A percentile compares a stretch with the other conserved stretches of the same genome.
Evolutionary conservation across 2,797 vertebrate species (phyloP).

Genomic region (Brachyrhaphis roseni): DNA sequence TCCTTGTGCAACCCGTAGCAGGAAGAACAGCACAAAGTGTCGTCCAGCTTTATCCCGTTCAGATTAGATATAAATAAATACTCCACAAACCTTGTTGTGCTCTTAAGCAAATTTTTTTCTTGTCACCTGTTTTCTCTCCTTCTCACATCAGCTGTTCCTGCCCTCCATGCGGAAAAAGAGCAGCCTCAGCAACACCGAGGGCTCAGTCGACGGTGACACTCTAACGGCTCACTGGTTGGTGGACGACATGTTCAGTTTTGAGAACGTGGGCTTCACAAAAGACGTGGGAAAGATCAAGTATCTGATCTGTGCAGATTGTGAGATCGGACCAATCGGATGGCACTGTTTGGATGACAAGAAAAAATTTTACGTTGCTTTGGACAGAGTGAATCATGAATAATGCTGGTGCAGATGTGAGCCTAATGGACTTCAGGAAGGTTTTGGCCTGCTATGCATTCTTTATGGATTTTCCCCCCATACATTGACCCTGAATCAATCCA

Average conservation of each 20-base stretch:
- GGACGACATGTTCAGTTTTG: slow-evolving; percentile 94
- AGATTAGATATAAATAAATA: neutral
- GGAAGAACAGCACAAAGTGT: neutral
- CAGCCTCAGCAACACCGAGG: slow-evolving; percentile 69
- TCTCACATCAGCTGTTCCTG: slow-evolving; percentile 86
- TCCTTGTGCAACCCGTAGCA: neutral
- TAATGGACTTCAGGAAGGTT: slow-evolving; percentile 49
- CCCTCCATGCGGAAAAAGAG: slow-evolving; percentile 93
- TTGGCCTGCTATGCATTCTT: slow-evolving; percentile 43
- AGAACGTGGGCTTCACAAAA: slow-evolving; percentile 98
- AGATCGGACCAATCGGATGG: slow-evolving; percentile 98
- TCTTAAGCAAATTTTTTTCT: slow-evolving; percentile 5
- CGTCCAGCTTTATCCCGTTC: neutral
- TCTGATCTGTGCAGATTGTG: slow-evolving; percentile 97
- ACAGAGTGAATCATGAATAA: slow-evolving; percentile 91
- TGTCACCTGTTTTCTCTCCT: slow-evolving; percentile 16
- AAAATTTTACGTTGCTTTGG: slow-evolving; percentile 93
- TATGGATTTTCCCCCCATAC: slow-evolving; percentile 27
- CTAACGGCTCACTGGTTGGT: slow-evolving; percentile 94
- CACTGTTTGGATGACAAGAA: slow-evolving; percentile 95
- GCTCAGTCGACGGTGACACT: slow-evolving; percentile 85
- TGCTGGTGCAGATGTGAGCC: slow-evolving; percentile 29
- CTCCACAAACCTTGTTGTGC: neutral
- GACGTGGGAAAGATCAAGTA: slow-evolving; percentile 94
- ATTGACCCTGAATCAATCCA: slow-evolving; percentile 20